Evolutionary conservation across 2,888 invertebrate species (phyloP), one percentile per base, ranked within the genome.

Genomic region (Esperia sulphurella): DNA sequence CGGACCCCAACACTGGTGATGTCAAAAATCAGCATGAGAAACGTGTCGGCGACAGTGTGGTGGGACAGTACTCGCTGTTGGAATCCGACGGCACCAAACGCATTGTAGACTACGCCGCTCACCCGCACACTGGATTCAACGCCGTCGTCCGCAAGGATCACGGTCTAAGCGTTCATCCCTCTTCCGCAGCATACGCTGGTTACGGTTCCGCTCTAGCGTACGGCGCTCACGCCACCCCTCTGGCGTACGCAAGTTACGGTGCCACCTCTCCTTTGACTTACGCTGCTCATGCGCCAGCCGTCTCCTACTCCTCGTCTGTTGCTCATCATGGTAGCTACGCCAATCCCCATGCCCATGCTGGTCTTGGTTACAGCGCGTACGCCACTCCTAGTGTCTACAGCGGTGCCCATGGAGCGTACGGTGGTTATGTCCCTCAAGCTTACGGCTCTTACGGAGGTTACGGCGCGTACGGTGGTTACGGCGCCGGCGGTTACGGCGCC

Each of bases 31-130:
- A 92, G 69, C 90, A 90, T 44, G 92, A 92, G 73, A 89, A 88
- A 28, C 90, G 92, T 13, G 86, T 89, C 45, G 92, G 92, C 14
- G 92, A 92, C 70, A 90, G 87, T 50, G 92, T 92, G n/a, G 90
- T 91, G 39, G 81, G 82, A 28, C 78, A 82, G 64, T 82, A 82
- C 62, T 82, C 82, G n/a, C 68, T 81, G 33, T 65, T 92, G 76
- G 68, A 91, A 61, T 84, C 92, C 1, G 92, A 92, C 68, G 92
- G 92, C 57, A 90, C 90, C 8, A 80, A 79, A 54, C 89, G 92
- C 51, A 90, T 90, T 10, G 92, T 92, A 1, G 92, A 92, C 57
- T 92, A 92, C 57, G 65, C 72, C 13, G 79, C 80, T 35, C 73
- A 83, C 54, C 69, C 80, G 43, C 70, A 73, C 30, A 64, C 72